phyloP scores from a whole-genome alignment of 2,888 invertebrate species.

The Leptarthrus brevirostris region DNA sequence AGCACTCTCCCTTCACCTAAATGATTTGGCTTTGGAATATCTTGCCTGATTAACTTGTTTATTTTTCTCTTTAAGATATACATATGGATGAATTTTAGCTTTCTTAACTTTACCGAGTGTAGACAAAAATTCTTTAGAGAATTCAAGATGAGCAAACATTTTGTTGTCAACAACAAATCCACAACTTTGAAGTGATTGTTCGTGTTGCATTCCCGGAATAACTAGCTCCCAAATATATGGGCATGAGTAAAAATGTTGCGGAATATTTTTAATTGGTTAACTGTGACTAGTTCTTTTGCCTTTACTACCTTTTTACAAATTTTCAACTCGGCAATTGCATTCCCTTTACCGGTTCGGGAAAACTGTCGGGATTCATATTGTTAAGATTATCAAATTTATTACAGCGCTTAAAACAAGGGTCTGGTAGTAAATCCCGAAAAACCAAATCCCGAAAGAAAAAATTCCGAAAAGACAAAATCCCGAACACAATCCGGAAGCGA shows the following conservation, averaged over 20 bases:
- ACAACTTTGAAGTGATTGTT: slow-evolving; percentile 59
- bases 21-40: slow-evolving; percentile 52
- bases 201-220: slow-evolving; percentile 59
- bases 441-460: no score
- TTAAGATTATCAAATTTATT: slow-evolving; percentile 52
- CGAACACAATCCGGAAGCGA: no score
- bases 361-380: background rate
- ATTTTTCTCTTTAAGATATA: slow-evolving; percentile 58
- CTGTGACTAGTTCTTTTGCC: slow-evolving; percentile 55
- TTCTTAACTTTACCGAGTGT: slow-evolving; percentile 56
- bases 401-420: slow-evolving; percentile 58
- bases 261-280: slow-evolving; percentile 61
- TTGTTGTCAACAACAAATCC: slow-evolving; percentile 56
- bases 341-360: background rate
- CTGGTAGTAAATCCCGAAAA: no score
- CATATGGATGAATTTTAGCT: slow-evolving; percentile 59
- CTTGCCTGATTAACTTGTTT: slow-evolving; percentile 29
- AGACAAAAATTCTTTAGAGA: slow-evolving; percentile 55
- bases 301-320: slow-evolving; percentile 52
- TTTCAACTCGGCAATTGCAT: slow-evolving; percentile 58
- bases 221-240: slow-evolving; percentile 57
- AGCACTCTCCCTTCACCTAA: no score
- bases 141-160: slow-evolving; percentile 56
- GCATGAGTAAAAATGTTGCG: slow-evolving; percentile 57
- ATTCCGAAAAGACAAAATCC: no score